A percentile compares a stretch with the other conserved stretches of the same genome.
Evolutionary conservation across 2,797 vertebrate genomes (phyloP).

Genomic region (Melanogrammus aeglefinus): DNA sequence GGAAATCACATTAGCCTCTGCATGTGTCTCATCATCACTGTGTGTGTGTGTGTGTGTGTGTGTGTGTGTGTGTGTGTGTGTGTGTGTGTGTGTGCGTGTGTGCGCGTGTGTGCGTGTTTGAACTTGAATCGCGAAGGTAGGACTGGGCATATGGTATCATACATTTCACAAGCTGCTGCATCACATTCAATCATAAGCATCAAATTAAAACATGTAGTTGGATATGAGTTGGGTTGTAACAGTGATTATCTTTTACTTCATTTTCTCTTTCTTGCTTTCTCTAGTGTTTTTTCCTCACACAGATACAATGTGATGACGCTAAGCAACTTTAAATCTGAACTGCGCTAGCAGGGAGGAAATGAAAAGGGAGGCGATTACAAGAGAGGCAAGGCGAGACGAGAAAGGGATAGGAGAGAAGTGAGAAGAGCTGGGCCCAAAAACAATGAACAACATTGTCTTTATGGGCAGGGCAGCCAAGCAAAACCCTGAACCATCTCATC

Average conservation of each 20-base stretch:
- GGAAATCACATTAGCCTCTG: conserved; percentile 57
- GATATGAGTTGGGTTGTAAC: background rate
- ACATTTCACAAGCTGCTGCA: background rate
- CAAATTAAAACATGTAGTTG: background rate
- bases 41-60: conserved; percentile 14
- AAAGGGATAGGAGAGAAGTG: conserved; percentile 11
- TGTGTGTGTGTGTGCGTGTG: conserved; percentile 16
- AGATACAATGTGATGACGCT: background rate
- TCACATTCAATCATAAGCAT: background rate
- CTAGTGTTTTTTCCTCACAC: too few relatives aligned
- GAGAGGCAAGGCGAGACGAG: conserved; percentile 4
- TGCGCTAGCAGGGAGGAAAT: conserved; percentile 41
- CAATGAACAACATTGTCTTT: conserved; percentile 45
- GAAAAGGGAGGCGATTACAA: conserved; percentile 43
- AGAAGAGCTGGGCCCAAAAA: conserved; percentile 17
- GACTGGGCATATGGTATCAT: conserved; percentile 6
- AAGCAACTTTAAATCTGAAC: conserved; percentile 34
- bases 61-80: conserved; percentile 15
- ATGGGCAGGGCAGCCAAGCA: conserved; percentile 5
- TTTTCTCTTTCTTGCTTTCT: too few relatives aligned
- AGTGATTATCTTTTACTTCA: background rate
- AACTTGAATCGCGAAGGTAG: conserved; percentile 32
- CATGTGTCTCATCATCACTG: conserved; percentile 42
- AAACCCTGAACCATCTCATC: too few relatives aligned
- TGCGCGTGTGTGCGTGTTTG: background rate